A percentile compares a stretch with the other conserved stretches of the same genome.
Evolutionary conservation across 2,888 invertebrate species (phyloP).

Genomic region (Drosophila buzzatii): DNA sequence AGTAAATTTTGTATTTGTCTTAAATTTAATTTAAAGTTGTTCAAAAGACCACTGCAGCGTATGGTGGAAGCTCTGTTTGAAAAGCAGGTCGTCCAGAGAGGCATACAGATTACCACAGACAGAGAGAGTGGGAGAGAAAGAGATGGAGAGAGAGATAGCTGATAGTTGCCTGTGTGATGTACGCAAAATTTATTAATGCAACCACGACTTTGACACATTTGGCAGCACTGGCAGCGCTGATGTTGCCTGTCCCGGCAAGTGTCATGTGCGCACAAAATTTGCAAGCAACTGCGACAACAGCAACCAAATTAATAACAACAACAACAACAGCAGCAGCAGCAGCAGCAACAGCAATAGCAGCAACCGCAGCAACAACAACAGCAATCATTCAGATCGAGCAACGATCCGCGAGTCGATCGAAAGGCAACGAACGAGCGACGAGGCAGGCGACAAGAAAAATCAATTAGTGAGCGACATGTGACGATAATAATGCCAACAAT

Average conservation of each 20-base stretch:
- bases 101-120: background rate
- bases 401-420: conserved; percentile 54
- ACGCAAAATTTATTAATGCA: conserved; percentile 76
- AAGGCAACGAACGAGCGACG: conserved; percentile 54
- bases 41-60: too few relatives aligned
- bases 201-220: conserved; percentile 77
- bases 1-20: too few relatives aligned
- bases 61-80: background rate
- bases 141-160: too few relatives aligned
- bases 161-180: conserved; percentile 36
- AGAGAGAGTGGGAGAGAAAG: background rate
- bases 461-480: conserved; percentile 86
- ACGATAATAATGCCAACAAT: conserved; percentile 84
- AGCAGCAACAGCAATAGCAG: conserved; percentile 2
- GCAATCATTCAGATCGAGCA: conserved; percentile 70
- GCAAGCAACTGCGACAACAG: conserved; percentile 64
- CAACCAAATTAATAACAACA: conserved; percentile 60
- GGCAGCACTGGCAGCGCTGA: conserved; percentile 74
- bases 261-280: conserved; percentile 80
- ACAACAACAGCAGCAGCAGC: conserved; percentile 34
- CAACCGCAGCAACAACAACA: conserved; percentile 9
- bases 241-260: conserved; percentile 73
- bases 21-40: too few relatives aligned
- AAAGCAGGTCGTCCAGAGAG: background rate
- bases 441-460: conserved; percentile 85